A percentile compares a stretch with the other conserved stretches of the same genome.
These are phyloP conservation scores for Acanthornis magna DNA, from an alignment of 2,797 vertebrate species.

Conservation along the genomic window DNA sequence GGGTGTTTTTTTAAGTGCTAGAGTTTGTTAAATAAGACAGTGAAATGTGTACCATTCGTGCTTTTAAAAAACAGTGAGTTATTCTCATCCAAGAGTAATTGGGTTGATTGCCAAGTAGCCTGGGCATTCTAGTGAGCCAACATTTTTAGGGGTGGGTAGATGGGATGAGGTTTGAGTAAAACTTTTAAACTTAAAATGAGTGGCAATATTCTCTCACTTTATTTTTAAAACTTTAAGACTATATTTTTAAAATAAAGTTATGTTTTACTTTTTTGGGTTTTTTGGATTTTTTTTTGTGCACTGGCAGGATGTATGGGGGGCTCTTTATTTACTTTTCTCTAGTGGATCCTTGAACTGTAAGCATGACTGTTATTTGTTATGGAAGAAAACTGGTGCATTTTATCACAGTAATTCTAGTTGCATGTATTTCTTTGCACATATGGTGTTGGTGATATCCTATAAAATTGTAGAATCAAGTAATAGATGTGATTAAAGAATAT, in stretches of 20 bases:
- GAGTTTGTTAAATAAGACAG: neutral
- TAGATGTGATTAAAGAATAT: conserved; percentile 47
- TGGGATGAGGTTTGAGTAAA: neutral
- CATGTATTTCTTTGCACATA: conserved; percentile 10
- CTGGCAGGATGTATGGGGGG: neutral
- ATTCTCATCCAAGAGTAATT: neutral
- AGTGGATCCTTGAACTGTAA: neutral
- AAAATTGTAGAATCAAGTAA: conserved; percentile 32
- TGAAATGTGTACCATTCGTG: neutral
- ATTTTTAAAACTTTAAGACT: no score
- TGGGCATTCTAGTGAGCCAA: neutral
- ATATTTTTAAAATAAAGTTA: neutral
- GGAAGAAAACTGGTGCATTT: neutral
- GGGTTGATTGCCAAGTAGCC: neutral
- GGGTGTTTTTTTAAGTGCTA: neutral
- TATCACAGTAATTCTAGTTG: neutral
- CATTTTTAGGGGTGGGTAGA: neutral
- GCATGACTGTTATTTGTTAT: neutral
- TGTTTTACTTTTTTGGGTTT: neutral
- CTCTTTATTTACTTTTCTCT: neutral
- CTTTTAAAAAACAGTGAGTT: neutral
- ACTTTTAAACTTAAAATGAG: neutral
- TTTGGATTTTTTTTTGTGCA: neutral
- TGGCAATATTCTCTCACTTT: neutral
- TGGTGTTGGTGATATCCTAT: neutral